Base-by-base conservation (phyloP, 2,797 vertebrate species). In the Morelia viridis region DNA sequence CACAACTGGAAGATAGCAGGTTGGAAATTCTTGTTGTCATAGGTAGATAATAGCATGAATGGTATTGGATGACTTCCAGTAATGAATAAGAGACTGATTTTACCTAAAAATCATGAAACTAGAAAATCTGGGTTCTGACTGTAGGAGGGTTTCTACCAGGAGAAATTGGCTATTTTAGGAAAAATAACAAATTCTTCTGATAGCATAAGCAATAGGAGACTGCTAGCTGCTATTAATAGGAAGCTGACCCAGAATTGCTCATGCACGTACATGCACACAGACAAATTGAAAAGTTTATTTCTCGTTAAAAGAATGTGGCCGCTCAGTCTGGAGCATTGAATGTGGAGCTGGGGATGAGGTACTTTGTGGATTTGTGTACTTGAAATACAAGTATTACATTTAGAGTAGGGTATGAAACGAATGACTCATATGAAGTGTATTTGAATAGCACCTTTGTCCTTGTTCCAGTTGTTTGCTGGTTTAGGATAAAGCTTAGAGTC, bases 171-270 rank as follows among this genome's bases (percentile, higher is more conserved):
- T 95, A 22, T 24, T 88, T 94, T 90, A 85, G 76, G 8, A 80
- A 62, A 90, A 92, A 61, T 12, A 12, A 92, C 35, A 93, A 61
- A 92, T 95, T 95, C 93, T 1, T 31, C 65, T 17, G 7, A 71
- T 19, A 28, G 61, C 87, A 93, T 15, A 94, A 95, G 71, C 56
- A 85, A 8, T 95, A 93, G 57, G 93, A 95, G 17, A 24, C 31
- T 0, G 60, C 0, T 85, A 65, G 61, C 0, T 71, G 60, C 35
- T 68, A 53, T 91, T 88, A 50, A 80, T 88, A 91, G 85, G 10
- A 65, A 76, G 19, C 24, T 26, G 53, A 56, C 62, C 26, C 4
- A 50, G 56, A 22, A 35, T 71, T 58, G 31, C 26, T 85, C 53
- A 57, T 53, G 50, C 8, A 1, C 50, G 8, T 53, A 8, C 50